Conservation (phyloP, 2,797 vertebrate genomes). For the Aldrovandia affinis region DNA sequence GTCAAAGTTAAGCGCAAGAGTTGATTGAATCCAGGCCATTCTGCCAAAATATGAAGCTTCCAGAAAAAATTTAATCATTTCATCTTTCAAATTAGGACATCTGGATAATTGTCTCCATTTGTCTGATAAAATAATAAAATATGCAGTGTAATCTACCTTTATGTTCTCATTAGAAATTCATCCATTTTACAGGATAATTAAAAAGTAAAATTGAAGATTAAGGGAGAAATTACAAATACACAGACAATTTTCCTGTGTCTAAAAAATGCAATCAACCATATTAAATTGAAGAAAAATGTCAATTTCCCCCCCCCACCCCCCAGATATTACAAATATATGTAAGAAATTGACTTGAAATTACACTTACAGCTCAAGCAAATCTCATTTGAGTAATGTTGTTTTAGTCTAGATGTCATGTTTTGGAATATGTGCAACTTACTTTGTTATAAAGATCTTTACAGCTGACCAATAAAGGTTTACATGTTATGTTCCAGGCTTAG, state of each 20-base stretch:
- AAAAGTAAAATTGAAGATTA: slow-evolving; percentile 28
- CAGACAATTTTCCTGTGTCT: slow-evolving; percentile 40
- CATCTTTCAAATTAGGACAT: slow-evolving; percentile 22
- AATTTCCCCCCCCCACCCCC: slow-evolving; percentile 13
- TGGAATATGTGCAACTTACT: not conserved
- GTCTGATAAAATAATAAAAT: slow-evolving; percentile 55
- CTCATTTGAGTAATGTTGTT: not conserved
- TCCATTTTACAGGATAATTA: slow-evolving; percentile 44
- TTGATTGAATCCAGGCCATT: not conserved
- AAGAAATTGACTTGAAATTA: slow-evolving; percentile 40
- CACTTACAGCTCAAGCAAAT: not conserved
- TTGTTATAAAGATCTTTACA: no score
- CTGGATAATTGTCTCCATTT: slow-evolving; percentile 52
- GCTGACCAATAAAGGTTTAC: no score
- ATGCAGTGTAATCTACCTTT: slow-evolving; percentile 49
- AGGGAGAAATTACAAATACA: slow-evolving; percentile 47
- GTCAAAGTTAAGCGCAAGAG: not conserved
- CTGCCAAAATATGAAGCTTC: slow-evolving; percentile 5
- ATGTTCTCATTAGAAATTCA: slow-evolving; percentile 51
- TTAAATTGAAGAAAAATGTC: slow-evolving; percentile 40
- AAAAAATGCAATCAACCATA: slow-evolving; percentile 44
- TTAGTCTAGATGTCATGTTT: not conserved
- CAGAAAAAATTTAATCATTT: not conserved
- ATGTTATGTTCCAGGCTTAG: no score
- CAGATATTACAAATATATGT: slow-evolving; percentile 23